phyloP scores from a whole-genome alignment of 1,140 invertebrate genomes.

The Lucilia cuprina region DNA sequence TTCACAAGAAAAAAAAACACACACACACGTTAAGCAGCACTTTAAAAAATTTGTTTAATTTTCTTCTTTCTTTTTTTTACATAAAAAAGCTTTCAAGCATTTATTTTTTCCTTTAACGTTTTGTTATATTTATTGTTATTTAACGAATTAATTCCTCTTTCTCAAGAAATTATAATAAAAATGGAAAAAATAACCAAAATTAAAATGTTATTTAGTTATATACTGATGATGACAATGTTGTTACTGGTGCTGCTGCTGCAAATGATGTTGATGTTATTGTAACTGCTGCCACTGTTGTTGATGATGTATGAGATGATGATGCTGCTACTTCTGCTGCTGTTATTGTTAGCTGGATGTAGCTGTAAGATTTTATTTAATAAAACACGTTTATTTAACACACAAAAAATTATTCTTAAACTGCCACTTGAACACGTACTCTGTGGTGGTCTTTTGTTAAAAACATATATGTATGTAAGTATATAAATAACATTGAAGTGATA shows the following conservation, averaged over 20 bases:
- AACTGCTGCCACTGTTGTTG: background rate
- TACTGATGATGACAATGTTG: background rate
- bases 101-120: background rate
- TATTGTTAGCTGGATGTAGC: background rate
- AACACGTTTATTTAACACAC: slow-evolving; percentile 13
- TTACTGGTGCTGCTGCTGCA: background rate
- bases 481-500: background rate
- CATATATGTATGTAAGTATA: background rate
- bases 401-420: slow-evolving; percentile 19
- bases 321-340: background rate
- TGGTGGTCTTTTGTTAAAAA: background rate
- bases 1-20: too few relatives aligned
- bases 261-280: background rate
- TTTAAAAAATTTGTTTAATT: too few relatives aligned
- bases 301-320: background rate
- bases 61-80: background rate
- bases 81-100: background rate
- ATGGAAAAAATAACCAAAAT: background rate
- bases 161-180: background rate
- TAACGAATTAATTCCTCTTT: background rate
- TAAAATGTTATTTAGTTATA: background rate
- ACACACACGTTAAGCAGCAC: too few relatives aligned
- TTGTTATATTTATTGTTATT: background rate
- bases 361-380: background rate
- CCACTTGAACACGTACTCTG: slow-evolving; percentile 16